Percentiles rank a stretch among this genome's conserved stretches.
Conservation (phyloP, 2,888 invertebrate species). For the Meta bourneti region DNA sequence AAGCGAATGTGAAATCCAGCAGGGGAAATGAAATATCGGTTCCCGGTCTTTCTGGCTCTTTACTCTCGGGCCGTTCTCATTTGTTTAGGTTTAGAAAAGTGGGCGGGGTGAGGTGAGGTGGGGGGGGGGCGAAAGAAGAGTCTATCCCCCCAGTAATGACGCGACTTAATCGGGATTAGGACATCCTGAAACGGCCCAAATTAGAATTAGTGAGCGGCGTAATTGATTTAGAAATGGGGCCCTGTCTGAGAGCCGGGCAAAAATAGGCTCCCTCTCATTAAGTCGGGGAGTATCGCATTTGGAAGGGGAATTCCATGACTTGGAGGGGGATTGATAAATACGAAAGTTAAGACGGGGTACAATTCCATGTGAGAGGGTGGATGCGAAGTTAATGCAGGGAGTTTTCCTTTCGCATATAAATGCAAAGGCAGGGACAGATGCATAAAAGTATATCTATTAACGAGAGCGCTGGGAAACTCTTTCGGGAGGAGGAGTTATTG, state of each 20-base stretch:
- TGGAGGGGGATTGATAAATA: conserved; percentile 19
- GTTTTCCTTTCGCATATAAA: conserved; percentile 28
- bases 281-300: conserved; percentile 19
- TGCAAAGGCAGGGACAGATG: neutral
- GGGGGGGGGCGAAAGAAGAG: neutral
- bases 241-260: conserved; percentile 23
- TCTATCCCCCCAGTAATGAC: conserved; percentile 42
- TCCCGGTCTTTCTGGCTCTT: neutral
- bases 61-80: conserved; percentile 46
- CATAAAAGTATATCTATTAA: conserved; percentile 25
- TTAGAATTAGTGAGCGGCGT: conserved; percentile 72
- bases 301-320: neutral
- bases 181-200: conserved; percentile 64
- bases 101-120: neutral
- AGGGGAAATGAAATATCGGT: conserved; percentile 67
- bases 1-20: conserved; percentile 40
- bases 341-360: conserved; percentile 15
- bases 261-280: conserved; percentile 46
- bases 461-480: neutral
- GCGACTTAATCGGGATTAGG: conserved; percentile 73
- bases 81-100: conserved; percentile 58
- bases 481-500: neutral
- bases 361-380: neutral
- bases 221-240: conserved; percentile 72
- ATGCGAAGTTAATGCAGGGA: conserved; percentile 1